Evolutionary conservation across 2,113 vertebrate genomes (phyloP).

Genomic region (Eupsittula cactorum): DNA sequence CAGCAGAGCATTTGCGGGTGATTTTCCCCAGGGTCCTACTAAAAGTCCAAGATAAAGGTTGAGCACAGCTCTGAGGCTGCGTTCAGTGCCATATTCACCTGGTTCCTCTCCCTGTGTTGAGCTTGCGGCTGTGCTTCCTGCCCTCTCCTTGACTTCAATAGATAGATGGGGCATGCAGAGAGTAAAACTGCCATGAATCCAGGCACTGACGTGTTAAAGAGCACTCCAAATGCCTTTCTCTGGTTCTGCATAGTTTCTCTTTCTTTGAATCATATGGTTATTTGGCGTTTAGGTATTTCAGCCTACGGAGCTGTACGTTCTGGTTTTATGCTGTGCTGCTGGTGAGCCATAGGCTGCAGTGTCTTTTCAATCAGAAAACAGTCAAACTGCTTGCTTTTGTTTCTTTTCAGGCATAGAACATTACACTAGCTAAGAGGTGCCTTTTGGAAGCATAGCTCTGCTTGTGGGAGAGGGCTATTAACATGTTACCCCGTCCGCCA

Average conservation of each 20-base stretch:
- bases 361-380: conserved; percentile 15
- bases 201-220: conserved; percentile 11
- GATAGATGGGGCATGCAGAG: not conserved
- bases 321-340: not conserved
- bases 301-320: not conserved
- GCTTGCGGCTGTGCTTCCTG: not conserved
- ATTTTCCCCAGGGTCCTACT: conserved; percentile 32
- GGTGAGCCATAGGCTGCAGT: not conserved
- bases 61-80: not conserved
- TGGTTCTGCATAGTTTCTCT: not conserved
- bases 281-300: conserved; percentile 37
- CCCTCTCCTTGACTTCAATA: conserved; percentile 20
- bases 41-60: conserved; percentile 4
- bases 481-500: not conserved
- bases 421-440: not conserved
- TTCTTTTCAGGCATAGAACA: not conserved
- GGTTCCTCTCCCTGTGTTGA: not conserved
- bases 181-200: conserved; percentile 20
- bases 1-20: not conserved
- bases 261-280: not conserved
- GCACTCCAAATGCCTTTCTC: conserved; percentile 3
- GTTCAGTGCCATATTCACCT: not conserved
- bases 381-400: not conserved
- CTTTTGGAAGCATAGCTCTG: not conserved
- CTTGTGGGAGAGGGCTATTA: conserved; percentile 4